Conservation (phyloP, 2,113 vertebrate genomes). For the Phainopepla nitens region DNA sequence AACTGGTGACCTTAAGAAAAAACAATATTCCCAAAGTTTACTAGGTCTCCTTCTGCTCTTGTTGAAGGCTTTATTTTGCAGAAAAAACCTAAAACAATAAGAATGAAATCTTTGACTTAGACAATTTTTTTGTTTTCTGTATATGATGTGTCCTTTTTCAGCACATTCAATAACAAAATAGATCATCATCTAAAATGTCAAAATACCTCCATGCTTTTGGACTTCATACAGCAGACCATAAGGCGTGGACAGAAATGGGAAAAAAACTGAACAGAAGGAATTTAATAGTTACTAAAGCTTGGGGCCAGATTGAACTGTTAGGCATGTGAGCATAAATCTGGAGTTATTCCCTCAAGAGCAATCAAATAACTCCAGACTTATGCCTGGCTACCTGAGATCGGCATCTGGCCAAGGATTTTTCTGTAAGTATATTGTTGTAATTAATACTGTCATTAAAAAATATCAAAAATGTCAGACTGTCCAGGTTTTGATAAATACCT, state of each 20-base stretch:
- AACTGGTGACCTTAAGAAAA: neutral
- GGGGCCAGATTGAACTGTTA: neutral
- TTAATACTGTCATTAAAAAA: neutral
- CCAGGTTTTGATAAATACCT: neutral
- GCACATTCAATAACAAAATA: neutral
- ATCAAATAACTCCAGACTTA: neutral
- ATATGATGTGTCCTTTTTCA: neutral
- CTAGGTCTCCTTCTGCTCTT: neutral
- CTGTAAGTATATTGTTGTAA: neutral
- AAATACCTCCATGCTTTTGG: neutral
- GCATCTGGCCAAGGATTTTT: neutral
- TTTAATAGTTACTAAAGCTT: neutral
- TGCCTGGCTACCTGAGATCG: neutral
- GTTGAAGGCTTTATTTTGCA: neutral
- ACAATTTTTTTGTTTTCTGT: neutral
- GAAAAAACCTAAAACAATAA: neutral
- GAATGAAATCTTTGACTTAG: neutral
- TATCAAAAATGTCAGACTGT: neutral
- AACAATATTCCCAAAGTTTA: neutral
- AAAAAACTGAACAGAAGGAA: neutral
- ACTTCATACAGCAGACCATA: neutral
- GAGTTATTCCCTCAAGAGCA: neutral
- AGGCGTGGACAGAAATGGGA: fast-evolving
- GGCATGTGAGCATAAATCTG: neutral
- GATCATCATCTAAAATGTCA: neutral